These are phyloP conservation scores for Habroteleia sp. DNA, from an alignment of 2,888 invertebrate species.

Conservation along the genomic window DNA sequence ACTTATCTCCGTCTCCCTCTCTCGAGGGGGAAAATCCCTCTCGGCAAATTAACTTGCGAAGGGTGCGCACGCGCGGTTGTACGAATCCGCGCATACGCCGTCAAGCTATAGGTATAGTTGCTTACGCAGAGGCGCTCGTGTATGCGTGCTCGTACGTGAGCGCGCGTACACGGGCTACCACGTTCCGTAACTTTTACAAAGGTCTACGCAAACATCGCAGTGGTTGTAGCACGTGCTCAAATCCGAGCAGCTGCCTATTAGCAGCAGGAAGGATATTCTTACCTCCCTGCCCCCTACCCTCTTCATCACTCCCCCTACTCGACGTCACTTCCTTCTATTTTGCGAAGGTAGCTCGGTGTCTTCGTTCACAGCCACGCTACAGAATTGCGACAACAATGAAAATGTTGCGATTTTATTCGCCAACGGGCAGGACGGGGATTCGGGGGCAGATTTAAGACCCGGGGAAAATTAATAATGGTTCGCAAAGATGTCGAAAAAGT, in stretches of 20 bases:
- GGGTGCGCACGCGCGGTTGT: constrained; percentile 59
- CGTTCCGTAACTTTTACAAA: constrained; percentile 49
- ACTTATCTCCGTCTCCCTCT: constrained; percentile 9
- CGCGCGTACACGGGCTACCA: constrained; percentile 18
- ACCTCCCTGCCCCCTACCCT: constrained; percentile 69
- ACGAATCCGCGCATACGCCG: constrained; percentile 48
- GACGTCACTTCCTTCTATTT: constrained; percentile 48
- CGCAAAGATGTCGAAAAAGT: no score
- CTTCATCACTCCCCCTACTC: constrained; percentile 70
- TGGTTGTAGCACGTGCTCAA: constrained; percentile 79
- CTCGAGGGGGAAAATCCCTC: constrained; percentile 45
- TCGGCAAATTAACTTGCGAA: constrained; percentile 51
- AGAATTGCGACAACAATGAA: background rate
- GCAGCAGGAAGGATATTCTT: constrained; percentile 75
- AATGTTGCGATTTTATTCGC: no score
- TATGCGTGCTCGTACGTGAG: background rate
- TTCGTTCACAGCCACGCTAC: constrained; percentile 22
- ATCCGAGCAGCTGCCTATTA: constrained; percentile 77
- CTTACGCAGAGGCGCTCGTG: constrained; percentile 5
- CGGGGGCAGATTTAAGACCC: no score
- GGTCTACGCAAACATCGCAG: constrained; percentile 62
- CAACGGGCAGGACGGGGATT: no score
- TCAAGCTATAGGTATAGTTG: constrained; percentile 19
- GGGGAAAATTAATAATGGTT: no score
- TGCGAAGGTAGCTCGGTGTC: constrained; percentile 27